Conservation (phyloP, 2,888 invertebrate genomes). For the Archips crataeganus region DNA sequence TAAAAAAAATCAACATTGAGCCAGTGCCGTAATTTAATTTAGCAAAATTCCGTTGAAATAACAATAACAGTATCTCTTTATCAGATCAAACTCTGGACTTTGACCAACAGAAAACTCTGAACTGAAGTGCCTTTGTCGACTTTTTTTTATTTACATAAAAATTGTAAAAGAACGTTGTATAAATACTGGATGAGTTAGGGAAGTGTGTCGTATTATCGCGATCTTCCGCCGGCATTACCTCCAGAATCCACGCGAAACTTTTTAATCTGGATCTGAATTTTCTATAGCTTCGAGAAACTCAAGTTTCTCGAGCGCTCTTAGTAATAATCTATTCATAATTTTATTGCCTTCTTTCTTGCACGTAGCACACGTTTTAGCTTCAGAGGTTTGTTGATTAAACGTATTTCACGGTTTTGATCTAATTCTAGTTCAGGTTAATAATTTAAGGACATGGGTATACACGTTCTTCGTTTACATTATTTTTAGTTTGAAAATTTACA, state of each 20-base stretch:
- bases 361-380: constrained; percentile 26
- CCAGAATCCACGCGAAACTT: constrained; percentile 62
- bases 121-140: constrained; percentile 18
- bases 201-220: constrained; percentile 38
- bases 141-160: constrained; percentile 24
- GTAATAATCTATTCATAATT: constrained; percentile 48
- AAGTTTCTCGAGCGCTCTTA: constrained; percentile 47
- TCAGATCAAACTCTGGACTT: not conserved
- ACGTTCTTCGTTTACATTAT: too few relatives aligned
- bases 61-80: not conserved
- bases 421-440: not conserved
- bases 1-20: too few relatives aligned
- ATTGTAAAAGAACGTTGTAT: constrained; percentile 17
- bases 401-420: not conserved
- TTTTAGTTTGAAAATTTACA: too few relatives aligned
- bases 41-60: not conserved
- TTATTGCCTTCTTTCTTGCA: constrained; percentile 40
- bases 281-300: constrained; percentile 60
- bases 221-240: constrained; percentile 59
- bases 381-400: not conserved
- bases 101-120: constrained; percentile 18
- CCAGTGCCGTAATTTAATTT: too few relatives aligned
- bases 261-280: constrained; percentile 72
- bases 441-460: not conserved
- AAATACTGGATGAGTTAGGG: constrained; percentile 20